A percentile compares a stretch with the other conserved stretches of the same genome.
phyloP scores from a whole-genome alignment of 2,888 invertebrate genomes.

The Agrochola macilenta region DNA sequence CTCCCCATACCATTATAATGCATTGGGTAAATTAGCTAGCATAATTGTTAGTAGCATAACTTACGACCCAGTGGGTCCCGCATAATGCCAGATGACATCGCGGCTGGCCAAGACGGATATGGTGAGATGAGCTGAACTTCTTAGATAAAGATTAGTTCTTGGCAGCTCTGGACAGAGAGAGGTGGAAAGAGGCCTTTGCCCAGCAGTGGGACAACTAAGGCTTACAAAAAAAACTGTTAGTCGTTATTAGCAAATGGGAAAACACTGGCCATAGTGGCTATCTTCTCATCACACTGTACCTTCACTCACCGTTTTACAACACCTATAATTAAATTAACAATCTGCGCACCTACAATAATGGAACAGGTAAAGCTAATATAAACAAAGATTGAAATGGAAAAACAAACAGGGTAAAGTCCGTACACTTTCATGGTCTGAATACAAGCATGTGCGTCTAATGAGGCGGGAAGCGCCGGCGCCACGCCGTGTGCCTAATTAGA shows the following conservation, averaged over 20 bases:
- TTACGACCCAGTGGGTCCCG: too few species aligned
- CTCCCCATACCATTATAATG: neutral
- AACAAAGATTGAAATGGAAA: constrained; percentile 26
- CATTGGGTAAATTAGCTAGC: neutral
- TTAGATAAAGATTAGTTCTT: too few species aligned
- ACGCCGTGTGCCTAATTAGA: constrained; percentile 79
- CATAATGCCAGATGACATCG: too few species aligned
- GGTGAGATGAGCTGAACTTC: too few species aligned
- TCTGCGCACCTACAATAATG: neutral
- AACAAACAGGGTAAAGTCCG: constrained; percentile 22
- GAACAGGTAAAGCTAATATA: constrained; percentile 7
- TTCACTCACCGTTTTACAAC: neutral
- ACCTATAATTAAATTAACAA: neutral
- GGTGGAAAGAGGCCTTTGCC: too few species aligned
- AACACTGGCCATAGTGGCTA: neutral
- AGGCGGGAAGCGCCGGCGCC: constrained; percentile 68
- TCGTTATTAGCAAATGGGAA: neutral
- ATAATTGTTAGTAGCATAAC: too few species aligned
- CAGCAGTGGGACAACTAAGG: too few species aligned
- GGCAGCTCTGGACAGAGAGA: too few species aligned
- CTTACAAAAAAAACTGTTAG: too few species aligned
- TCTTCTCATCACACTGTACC: neutral
- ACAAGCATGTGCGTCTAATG: constrained; percentile 65
- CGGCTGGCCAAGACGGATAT: too few species aligned
- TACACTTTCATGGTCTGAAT: constrained; percentile 57